Evolutionary conservation across 2,888 invertebrate genomes (phyloP), one percentile per base, ranked within the genome.

Genomic region (Epinotia brunnichana): DNA sequence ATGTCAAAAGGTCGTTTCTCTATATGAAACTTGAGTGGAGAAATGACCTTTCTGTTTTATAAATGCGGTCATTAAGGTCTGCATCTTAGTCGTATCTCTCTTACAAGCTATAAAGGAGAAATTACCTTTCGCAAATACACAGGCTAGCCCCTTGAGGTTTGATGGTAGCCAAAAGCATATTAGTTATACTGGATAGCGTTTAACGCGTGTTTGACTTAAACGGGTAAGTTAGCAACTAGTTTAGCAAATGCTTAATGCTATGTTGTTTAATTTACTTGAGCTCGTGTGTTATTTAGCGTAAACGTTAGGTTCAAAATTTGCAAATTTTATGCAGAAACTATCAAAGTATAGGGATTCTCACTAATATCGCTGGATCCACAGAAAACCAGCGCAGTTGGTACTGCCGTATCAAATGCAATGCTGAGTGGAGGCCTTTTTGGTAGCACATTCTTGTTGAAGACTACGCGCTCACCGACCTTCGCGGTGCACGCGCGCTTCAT

Each of bases 181-280:
- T 48, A 48, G 48, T 19, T 21, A 54, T 17, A 56, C 21, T 56
- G 54, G 24, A 56, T 56, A 56, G 13, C 59, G 41, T 19, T 35
- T 60, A 41, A 60, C 39, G 60, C 60, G 5, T 59, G 59, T 59
- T n/a, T 3, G 29, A 29, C 21, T 56, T 57, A 57, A 57, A 24
- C 29, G 57, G 15, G 57, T 57, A 53, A 17, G 17, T 53, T 19
- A 19, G 17, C 10, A 53, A 53, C 53, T 11, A 19, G 53, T 53
- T 48, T 7, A 48, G 53, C 10, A 53, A 19, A 19, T 11, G 53
- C 53, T 48, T 4, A 15, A 48, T 48, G 48, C 48, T n/a, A n/a
- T 4, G 7, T n/a, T 48, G n/a, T 7, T 3, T n/a, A n/a, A 48
- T 48, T 48, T 48, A n/a, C 2, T 13, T 48, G 15, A 3, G 11